phyloP scores from a whole-genome alignment of 1,140 invertebrate genomes.

The Neotoxoptera formosana region DNA sequence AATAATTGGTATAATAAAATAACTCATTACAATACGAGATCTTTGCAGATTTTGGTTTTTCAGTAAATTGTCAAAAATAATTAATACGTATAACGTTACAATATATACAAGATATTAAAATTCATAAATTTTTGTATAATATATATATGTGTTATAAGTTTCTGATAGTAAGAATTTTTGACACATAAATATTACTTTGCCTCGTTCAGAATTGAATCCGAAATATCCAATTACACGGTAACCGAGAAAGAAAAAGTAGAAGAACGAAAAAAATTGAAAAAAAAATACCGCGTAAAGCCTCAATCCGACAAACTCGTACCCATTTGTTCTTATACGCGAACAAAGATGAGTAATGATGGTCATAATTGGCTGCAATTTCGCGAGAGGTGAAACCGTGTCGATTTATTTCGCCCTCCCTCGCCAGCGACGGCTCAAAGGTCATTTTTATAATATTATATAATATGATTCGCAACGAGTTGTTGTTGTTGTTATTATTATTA shows the following conservation, averaged over 20 bases:
- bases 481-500: too few relatives aligned
- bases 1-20: neutral
- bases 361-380: constrained; percentile 37
- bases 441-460: too few relatives aligned
- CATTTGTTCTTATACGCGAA: neutral
- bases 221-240: constrained; percentile 45
- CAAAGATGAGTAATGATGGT: constrained; percentile 40
- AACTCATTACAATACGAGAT: neutral
- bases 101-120: neutral
- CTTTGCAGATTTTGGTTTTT: neutral
- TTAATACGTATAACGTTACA: neutral
- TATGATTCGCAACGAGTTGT: neutral
- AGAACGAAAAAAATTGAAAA: neutral
- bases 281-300: neutral
- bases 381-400: constrained; percentile 30
- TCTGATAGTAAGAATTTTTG: neutral
- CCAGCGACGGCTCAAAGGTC: neutral
- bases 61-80: neutral
- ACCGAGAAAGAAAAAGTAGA: neutral
- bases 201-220: neutral
- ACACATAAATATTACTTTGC: neutral
- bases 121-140: too few relatives aligned
- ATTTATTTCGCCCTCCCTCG: constrained; percentile 29
- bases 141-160: too few relatives aligned
- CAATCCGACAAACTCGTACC: neutral